Evolutionary conservation across 2,888 invertebrate species (phyloP).

Genomic region (Drosophila robusta): DNA sequence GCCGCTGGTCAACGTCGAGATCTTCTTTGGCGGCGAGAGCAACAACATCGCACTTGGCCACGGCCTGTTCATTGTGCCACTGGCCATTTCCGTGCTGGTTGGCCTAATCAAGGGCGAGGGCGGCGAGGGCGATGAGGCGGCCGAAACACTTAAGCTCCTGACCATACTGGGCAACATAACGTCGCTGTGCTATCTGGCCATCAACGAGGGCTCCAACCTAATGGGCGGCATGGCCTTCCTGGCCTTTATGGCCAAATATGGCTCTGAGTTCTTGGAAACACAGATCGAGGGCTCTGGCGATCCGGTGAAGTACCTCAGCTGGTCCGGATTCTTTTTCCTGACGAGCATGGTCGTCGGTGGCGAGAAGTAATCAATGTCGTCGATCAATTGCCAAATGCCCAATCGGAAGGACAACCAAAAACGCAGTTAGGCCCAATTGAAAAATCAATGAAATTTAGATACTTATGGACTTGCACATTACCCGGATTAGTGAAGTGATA

Average conservation of each 20-base stretch:
- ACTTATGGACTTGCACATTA: conserved; percentile 3
- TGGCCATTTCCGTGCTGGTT: conserved; percentile 57
- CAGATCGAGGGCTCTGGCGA: conserved; percentile 17
- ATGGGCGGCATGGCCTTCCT: conserved; percentile 70
- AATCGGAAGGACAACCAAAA: not conserved
- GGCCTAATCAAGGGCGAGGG: conserved; percentile 36
- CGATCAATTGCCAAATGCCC: not conserved
- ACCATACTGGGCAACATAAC: conserved; percentile 77
- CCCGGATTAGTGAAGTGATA: conserved; percentile 11
- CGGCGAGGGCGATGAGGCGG: conserved; percentile 8
- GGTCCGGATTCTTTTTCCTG: conserved; percentile 58
- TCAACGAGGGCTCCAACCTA: conserved; percentile 66
- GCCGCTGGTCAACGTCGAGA: conserved; percentile 73
- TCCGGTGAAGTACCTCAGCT: conserved; percentile 50
- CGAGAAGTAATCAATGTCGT: conserved; percentile 27
- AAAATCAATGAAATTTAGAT: not conserved
- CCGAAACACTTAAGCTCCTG: conserved; percentile 60
- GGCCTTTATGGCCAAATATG: conserved; percentile 69
- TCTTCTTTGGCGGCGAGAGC: conserved; percentile 58
- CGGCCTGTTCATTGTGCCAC: conserved; percentile 74
- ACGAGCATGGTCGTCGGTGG: conserved; percentile 39
- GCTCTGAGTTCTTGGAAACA: conserved; percentile 49
- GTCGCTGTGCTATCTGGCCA: conserved; percentile 68
- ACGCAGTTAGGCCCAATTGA: not conserved
- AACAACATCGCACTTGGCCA: conserved; percentile 75